phyloP scores from a whole-genome alignment of 1,140 invertebrate species.

The Parasteatoda tepidariorum region DNA sequence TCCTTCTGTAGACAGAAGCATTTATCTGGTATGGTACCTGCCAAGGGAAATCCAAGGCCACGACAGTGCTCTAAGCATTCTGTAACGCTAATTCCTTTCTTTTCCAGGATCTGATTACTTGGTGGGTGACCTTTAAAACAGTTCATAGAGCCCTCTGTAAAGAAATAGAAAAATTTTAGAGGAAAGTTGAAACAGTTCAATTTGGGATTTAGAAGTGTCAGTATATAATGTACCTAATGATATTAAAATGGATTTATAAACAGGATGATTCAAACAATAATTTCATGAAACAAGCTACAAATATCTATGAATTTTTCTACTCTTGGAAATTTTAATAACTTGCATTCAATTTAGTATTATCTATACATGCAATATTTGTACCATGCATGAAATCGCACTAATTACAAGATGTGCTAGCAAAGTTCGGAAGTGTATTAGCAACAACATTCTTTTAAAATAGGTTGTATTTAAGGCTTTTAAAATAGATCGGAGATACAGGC shows the following conservation, averaged over 20 bases:
- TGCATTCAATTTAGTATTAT: too few species aligned
- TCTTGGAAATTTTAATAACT: too few species aligned
- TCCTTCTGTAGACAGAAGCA: constrained; percentile 33
- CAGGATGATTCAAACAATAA: background rate
- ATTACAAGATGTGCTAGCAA: too few species aligned
- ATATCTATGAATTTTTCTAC: background rate
- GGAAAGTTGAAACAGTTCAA: too few species aligned
- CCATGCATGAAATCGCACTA: too few species aligned
- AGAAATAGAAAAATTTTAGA: too few species aligned
- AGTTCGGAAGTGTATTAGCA: too few species aligned
- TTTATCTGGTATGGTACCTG: constrained; percentile 18
- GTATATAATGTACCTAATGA: background rate
- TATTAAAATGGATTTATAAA: background rate
- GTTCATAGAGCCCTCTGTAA: constrained; percentile 47
- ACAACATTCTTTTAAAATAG: too few species aligned
- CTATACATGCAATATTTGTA: too few species aligned
- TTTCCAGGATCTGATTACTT: constrained; percentile 15
- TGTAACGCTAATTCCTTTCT: constrained; percentile 41
- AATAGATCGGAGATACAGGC: too few species aligned
- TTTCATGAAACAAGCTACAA: background rate
- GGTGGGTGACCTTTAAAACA: constrained; percentile 52
- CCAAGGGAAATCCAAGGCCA: constrained; percentile 33
- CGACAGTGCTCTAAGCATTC: constrained; percentile 61
- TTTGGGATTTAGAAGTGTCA: too few species aligned
- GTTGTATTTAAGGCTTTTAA: too few species aligned